These are phyloP conservation scores for Clupea harengus DNA, from an alignment of 2,113 vertebrate genomes.

Conservation along the genomic window DNA sequence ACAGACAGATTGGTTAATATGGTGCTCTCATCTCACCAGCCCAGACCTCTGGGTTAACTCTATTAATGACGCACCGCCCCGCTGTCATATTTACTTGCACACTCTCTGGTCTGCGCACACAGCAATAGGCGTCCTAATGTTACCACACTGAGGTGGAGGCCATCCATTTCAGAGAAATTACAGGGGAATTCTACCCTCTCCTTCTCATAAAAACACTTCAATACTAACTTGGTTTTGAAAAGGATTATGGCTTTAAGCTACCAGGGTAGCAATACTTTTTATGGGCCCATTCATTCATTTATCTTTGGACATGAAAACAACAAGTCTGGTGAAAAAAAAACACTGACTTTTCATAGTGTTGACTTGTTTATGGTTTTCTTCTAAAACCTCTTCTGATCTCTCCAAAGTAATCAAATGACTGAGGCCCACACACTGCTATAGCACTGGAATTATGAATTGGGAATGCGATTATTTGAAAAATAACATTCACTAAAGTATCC, in stretches of 20 bases:
- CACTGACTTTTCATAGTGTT: neutral
- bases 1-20: conserved; percentile 75
- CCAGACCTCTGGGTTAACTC: conserved; percentile 69
- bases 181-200: conserved; percentile 44
- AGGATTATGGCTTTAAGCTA: conserved; percentile 64
- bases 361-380: neutral
- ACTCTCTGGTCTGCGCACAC: conserved; percentile 41
- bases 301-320: conserved; percentile 50
- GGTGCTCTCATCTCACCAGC: conserved; percentile 43
- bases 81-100: conserved; percentile 71
- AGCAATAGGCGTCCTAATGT: neutral
- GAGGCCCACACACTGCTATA: neutral
- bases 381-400: neutral
- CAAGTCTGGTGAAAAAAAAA: conserved; percentile 15
- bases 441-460: neutral
- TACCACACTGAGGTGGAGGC: conserved; percentile 60
- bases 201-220: conserved; percentile 75
- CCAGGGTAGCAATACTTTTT: conserved; percentile 54
- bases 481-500: neutral
- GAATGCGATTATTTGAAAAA: neutral
- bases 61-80: conserved; percentile 68
- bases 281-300: conserved; percentile 57
- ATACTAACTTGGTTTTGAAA: conserved; percentile 74
- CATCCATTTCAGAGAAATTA: conserved; percentile 69
- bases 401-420: neutral